Base-by-base conservation (phyloP, 1,140 invertebrate genomes). In the Camponotus floridanus region DNA sequence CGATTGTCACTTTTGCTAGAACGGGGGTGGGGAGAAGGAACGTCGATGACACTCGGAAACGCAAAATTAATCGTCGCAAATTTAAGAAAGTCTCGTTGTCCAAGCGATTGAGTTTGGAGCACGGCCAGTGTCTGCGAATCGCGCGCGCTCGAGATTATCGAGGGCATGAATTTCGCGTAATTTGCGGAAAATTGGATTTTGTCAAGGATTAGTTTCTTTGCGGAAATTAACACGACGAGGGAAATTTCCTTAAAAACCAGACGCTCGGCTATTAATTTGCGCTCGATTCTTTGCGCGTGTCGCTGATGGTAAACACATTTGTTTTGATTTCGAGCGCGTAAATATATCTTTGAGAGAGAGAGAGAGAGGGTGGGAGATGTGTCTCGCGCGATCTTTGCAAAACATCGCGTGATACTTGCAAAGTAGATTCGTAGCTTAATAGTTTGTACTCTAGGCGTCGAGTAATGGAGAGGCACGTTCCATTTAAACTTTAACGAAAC, bases 51-150 rank as follows among this genome's bases (percentile, higher is more conserved):
- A 85, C 73, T 76, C 68, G 85, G 15, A 45, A 71, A 74, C 39
- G 33, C 9, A 11, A 90, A 87, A 89, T 90, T 87, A 85, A 87
- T 87, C 62, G 68, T 21, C 68, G 36, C 6, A 67, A 79, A 18
- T 87, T 90, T 65, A 87, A 90, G 88, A 89, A 90, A 90, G 86
- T 86, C 81, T 78, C 76, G 81, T 90, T 71, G 89, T 86, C 89
- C 88, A 88, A 88, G 78, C 81, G 78, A 88, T 90, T 87, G 45
- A 78, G 55, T 59, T 87, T 90, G 89, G 89, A 80, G 55, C 80
- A 45, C 39, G 61, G 86, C 88, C 89, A 87, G 39, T 65, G 59
- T 88, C 42, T 39, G 55, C 55, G 55, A 21, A 18, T 26, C 36
- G 76, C 45, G 62, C 76, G 13, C 31, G n/a, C 39, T 51, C 8